These are phyloP conservation scores for Blastobasis adustella DNA, from an alignment of 2,888 invertebrate genomes.

Conservation along the genomic window DNA sequence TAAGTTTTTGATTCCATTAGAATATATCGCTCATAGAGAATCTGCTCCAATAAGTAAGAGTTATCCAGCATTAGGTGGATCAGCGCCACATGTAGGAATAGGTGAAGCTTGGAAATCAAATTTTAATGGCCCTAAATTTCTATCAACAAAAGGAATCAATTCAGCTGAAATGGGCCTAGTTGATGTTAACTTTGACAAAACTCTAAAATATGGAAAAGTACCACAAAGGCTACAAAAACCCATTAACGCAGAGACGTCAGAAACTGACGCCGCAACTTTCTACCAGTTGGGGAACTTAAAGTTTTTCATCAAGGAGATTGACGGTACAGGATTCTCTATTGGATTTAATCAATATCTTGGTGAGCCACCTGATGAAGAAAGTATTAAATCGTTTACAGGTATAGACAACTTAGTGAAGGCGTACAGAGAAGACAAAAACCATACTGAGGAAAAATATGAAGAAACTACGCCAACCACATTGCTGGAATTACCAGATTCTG, in stretches of 20 bases:
- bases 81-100: slow-evolving; percentile 22
- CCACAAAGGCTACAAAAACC: slow-evolving; percentile 52
- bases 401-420: slow-evolving; percentile 43
- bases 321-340: slow-evolving; percentile 52
- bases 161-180: slow-evolving; percentile 48
- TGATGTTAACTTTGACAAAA: slow-evolving; percentile 39
- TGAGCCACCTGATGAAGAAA: slow-evolving; percentile 48
- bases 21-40: slow-evolving; percentile 30
- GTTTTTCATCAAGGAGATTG: slow-evolving; percentile 49
- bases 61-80: slow-evolving; percentile 8
- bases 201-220: slow-evolving; percentile 32
- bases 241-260: slow-evolving; percentile 30
- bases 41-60: slow-evolving; percentile 42
- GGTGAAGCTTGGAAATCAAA: slow-evolving; percentile 33
- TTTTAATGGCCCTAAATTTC: slow-evolving; percentile 31
- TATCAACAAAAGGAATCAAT: slow-evolving; percentile 42
- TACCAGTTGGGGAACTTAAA: slow-evolving; percentile 41
- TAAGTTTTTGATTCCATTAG: slow-evolving; percentile 21
- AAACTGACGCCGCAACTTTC: slow-evolving; percentile 20
- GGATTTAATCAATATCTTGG: slow-evolving; percentile 57
- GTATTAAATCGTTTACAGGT: slow-evolving; percentile 49
- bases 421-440: slow-evolving; percentile 27
- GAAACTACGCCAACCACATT: slow-evolving; percentile 12
- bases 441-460: slow-evolving; percentile 42
- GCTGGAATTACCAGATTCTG: slow-evolving; percentile 10